These are phyloP conservation scores for Acanthosepion esculentum DNA, from an alignment of 2,888 invertebrate species.

Conservation along the genomic window DNA sequence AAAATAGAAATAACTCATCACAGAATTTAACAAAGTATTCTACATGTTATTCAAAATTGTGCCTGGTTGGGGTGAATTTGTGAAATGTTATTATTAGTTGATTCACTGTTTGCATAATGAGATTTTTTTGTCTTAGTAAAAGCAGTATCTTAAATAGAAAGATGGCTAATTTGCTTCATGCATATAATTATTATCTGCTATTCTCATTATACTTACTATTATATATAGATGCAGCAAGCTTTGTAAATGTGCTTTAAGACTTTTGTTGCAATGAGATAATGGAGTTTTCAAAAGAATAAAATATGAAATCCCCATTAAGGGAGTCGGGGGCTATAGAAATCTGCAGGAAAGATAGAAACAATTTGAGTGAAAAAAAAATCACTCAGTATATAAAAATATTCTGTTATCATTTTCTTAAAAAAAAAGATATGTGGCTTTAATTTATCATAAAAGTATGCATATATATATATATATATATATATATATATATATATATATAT, in stretches of 20 bases:
- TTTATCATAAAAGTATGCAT: too few species aligned
- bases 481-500: too few species aligned
- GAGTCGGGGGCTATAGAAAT: background rate
- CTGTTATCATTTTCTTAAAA: background rate
- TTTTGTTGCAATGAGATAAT: background rate
- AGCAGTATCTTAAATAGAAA: background rate
- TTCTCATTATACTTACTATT: background rate
- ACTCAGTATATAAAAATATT: background rate
- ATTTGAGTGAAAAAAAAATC: background rate
- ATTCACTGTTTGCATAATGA: too few species aligned
- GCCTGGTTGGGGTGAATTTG: too few species aligned
- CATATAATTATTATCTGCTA: background rate
- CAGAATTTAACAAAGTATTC: too few species aligned
- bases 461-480: too few species aligned
- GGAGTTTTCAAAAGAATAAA: background rate
- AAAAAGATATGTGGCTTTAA: background rate
- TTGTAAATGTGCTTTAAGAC: background rate
- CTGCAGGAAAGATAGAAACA: background rate
- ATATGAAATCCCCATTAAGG: background rate
- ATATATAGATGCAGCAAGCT: background rate
- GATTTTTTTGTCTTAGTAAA: background rate
- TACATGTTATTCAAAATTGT: too few species aligned
- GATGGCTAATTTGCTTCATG: background rate
- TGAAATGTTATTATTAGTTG: too few species aligned
- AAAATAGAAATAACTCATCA: too few species aligned